phyloP scores from a whole-genome alignment of 2,888 invertebrate genomes.

The Halictus ligatus region DNA sequence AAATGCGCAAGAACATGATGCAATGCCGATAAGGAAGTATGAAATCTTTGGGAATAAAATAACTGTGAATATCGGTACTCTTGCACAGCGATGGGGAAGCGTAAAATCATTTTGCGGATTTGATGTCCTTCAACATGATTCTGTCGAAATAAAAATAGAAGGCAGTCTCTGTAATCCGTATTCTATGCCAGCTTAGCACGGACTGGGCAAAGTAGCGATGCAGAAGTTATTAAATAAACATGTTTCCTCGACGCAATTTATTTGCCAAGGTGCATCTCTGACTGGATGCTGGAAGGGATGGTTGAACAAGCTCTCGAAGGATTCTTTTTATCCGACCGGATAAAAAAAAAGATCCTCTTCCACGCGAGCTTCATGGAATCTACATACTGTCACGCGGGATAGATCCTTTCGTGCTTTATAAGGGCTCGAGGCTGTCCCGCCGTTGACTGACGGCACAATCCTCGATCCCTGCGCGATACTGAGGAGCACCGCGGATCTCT shows the following conservation, averaged over 20 bases:
- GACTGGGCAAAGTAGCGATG: neutral
- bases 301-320: neutral
- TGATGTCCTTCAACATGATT: neutral
- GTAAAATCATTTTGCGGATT: neutral
- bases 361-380: slow-evolving; percentile 66
- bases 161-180: neutral
- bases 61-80: neutral
- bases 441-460: slow-evolving; percentile 83
- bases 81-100: neutral
- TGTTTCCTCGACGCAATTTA: neutral
- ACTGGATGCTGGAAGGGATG: slow-evolving; percentile 40
- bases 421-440: slow-evolving; percentile 73
- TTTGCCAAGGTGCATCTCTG: slow-evolving; percentile 16
- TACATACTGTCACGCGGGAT: slow-evolving; percentile 71
- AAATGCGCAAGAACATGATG: neutral
- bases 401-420: slow-evolving; percentile 76
- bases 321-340: slow-evolving; percentile 17
- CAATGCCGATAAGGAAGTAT: neutral
- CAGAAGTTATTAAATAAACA: slow-evolving; percentile 11
- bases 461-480: slow-evolving; percentile 75
- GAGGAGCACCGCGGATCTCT: slow-evolving; percentile 61
- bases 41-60: neutral
- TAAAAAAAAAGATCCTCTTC: slow-evolving; percentile 46
- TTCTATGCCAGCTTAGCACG: neutral
- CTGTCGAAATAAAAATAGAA: neutral